Evolutionary conservation across 92 coral and sea anemone genomes (phyloP), one percentile per base, ranked within the genome.

Genomic region (Micromussa lordhowensis): DNA sequence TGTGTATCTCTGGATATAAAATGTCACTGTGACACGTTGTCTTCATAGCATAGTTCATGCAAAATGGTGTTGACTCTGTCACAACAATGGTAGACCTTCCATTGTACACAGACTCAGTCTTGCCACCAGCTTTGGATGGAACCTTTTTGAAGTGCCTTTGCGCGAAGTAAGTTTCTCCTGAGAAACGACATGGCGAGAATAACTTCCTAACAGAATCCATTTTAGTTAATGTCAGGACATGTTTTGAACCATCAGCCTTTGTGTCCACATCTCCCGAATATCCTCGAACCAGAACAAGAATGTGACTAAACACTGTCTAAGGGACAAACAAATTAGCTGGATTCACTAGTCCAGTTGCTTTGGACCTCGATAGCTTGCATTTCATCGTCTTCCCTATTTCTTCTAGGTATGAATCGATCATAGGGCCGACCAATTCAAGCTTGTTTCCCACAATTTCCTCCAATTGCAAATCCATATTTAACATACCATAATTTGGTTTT

Each of bases 391-490:
- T 85, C 77, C 96, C 96, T 30, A 91, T 55, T 78, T 94, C 94
- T 15, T 29, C 32, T 54, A 94, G 77, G 85, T 94, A 91, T 48
- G 89, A 86, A 64, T 94, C 96, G 64, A 91, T 53, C 40, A 94
- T 83, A 11, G 96, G 94, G 68, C 96, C 96, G 14, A 81, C 88
- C 87, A 94, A 70, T 69, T 94, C 94, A 11, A 94, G 92, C 63
- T 91, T 91, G 79, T 94, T 91, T 30, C 94, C 94, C n/a, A 91
- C 89, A 28, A 91, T 69, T 86, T 91, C 96, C 63, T 91, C 88
- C 32, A 89, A 83, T 63, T 76, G 92, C 31, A 53, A 1, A 61
- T 91, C 93, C 93, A 92, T 89, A 70, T 94, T 86, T 38, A 87
- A 44, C 94, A 92, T 93, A 72, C 92, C 89, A 78, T 88, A 90